These are phyloP conservation scores for Vanessa atalanta DNA, from an alignment of 1,140 invertebrate species.

Conservation along the genomic window DNA sequence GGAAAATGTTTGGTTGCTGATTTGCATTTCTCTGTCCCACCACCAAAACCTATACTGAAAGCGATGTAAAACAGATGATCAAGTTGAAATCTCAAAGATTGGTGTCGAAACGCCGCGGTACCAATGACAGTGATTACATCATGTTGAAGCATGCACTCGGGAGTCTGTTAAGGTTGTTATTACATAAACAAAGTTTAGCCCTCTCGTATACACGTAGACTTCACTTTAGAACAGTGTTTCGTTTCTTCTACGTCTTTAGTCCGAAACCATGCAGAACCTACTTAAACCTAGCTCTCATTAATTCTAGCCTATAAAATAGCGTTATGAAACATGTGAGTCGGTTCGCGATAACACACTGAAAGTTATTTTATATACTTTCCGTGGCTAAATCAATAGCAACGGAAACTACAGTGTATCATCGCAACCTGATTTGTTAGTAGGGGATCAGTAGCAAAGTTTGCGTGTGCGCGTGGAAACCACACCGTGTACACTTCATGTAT, in stretches of 20 bases:
- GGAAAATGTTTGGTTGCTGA: slow-evolving; percentile 27
- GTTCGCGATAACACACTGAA: slow-evolving; percentile 41
- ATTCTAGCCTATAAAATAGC: slow-evolving; percentile 46
- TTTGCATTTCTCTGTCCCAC: slow-evolving; percentile 42
- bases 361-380: not conserved
- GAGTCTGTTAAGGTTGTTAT: slow-evolving; percentile 43
- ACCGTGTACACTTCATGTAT: slow-evolving; percentile 60
- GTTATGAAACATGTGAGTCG: slow-evolving; percentile 42
- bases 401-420: slow-evolving; percentile 50
- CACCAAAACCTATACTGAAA: slow-evolving; percentile 59
- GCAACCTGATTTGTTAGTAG: slow-evolving; percentile 70
- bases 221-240: slow-evolving; percentile 12
- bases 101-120: slow-evolving; percentile 22
- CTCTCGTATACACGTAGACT: slow-evolving; percentile 34
- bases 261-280: slow-evolving; percentile 46
- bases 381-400: not conserved
- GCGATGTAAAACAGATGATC: slow-evolving; percentile 52
- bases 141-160: slow-evolving; percentile 43
- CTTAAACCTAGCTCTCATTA: slow-evolving; percentile 44
- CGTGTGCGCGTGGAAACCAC: slow-evolving; percentile 74
- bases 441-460: slow-evolving; percentile 71
- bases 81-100: slow-evolving; percentile 36
- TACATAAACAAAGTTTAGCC: slow-evolving; percentile 41
- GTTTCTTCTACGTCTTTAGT: slow-evolving; percentile 41
- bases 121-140: slow-evolving; percentile 33